Evolutionary conservation across 1,140 invertebrate genomes (phyloP).

Genomic region (Drosophila bocqueti): DNA sequence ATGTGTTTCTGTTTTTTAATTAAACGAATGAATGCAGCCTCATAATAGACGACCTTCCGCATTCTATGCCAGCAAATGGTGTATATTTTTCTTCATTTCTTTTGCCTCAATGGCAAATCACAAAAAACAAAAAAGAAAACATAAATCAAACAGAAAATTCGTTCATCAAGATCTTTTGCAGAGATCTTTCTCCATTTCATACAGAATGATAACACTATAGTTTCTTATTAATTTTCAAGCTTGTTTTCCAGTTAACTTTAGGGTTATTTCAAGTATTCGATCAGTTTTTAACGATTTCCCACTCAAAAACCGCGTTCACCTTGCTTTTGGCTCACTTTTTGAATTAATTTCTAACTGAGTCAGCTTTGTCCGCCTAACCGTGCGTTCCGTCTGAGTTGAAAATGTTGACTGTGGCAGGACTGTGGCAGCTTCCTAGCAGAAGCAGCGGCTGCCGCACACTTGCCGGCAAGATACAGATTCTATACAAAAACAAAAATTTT

Average conservation of each 20-base stretch:
- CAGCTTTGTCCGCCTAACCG: slow-evolving; percentile 54
- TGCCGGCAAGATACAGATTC: background rate
- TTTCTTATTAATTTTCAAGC: background rate
- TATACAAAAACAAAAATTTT: too few species aligned
- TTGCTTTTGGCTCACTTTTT: slow-evolving; percentile 23
- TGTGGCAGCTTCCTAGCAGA: background rate
- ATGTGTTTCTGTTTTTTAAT: slow-evolving; percentile 57
- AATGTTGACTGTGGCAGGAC: slow-evolving; percentile 59
- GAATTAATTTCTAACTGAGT: slow-evolving; percentile 22
- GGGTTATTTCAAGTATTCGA: background rate
- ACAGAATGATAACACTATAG: background rate
- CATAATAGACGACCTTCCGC: slow-evolving; percentile 33
- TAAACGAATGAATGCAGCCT: slow-evolving; percentile 53
- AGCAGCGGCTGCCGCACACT: slow-evolving; percentile 14
- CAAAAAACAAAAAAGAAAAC: slow-evolving; percentile 9
- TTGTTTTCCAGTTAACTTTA: background rate
- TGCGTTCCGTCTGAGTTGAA: slow-evolving; percentile 68
- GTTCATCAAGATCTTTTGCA: slow-evolving; percentile 34
- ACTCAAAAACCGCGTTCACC: slow-evolving; percentile 15
- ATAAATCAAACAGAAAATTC: slow-evolving; percentile 15
- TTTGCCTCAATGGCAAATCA: slow-evolving; percentile 28
- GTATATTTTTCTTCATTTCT: slow-evolving; percentile 33
- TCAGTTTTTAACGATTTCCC: background rate
- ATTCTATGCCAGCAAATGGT: slow-evolving; percentile 18
- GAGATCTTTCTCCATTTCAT: background rate